Evolutionary conservation across 2,113 vertebrate genomes (phyloP).

Genomic region (Haplochromis vanheusdeni): DNA sequence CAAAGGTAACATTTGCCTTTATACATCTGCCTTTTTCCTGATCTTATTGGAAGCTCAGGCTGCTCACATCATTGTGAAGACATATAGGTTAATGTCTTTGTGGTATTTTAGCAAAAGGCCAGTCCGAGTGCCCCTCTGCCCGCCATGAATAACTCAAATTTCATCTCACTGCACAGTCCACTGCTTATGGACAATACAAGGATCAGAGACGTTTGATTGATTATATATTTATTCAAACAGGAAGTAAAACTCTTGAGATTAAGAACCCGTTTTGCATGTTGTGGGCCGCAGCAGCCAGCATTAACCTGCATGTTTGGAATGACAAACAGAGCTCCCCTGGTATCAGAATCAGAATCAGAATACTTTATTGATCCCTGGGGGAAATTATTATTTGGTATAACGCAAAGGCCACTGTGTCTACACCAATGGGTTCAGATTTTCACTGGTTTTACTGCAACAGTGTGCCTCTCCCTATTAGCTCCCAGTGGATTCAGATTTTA

Average conservation of each 20-base stretch:
- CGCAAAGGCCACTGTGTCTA: neutral
- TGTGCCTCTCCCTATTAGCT: neutral
- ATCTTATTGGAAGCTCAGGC: constrained; percentile 54
- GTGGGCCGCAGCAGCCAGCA: neutral
- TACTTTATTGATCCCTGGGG: too few species aligned
- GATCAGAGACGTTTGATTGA: neutral
- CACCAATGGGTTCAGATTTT: neutral
- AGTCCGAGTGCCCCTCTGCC: constrained; percentile 45
- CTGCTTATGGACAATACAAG: neutral
- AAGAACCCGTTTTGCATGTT: neutral
- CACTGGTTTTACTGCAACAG: neutral
- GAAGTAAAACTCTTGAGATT: neutral
- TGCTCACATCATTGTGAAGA: constrained; percentile 64
- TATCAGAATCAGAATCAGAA: too few species aligned
- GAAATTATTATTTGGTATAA: too few species aligned
- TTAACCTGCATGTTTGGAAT: neutral
- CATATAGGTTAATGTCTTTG: constrained; percentile 71
- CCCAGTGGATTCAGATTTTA: neutral
- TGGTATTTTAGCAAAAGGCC: constrained; percentile 78
- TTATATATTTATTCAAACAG: neutral
- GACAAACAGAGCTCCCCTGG: neutral
- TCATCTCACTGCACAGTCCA: neutral
- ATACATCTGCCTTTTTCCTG: constrained; percentile 54
- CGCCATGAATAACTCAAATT: constrained; percentile 65
- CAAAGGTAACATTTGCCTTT: constrained; percentile 79